Conservation (phyloP, 1,140 invertebrate species). For the Caenorhabditis brenneri region DNA sequence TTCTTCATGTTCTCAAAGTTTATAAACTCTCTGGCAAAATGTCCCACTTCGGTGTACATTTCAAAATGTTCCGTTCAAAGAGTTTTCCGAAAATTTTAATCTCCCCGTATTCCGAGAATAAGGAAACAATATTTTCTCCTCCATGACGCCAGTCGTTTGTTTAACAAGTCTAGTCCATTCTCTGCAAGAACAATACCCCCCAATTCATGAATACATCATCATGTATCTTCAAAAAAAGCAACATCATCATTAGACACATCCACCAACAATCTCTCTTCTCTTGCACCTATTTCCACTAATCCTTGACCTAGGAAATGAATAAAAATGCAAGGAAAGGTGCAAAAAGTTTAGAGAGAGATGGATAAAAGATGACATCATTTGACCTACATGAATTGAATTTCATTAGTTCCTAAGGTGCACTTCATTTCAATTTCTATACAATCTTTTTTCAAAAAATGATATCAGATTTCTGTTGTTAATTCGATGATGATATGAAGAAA, state of each 20-base stretch:
- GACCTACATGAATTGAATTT: conserved; percentile 11
- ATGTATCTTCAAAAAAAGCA: not conserved
- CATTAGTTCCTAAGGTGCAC: not conserved
- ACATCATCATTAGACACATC: not conserved
- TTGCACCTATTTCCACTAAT: not conserved
- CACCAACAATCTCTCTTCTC: no score
- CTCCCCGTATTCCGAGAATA: no score
- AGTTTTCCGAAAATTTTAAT: no score
- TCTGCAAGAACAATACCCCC: no score
- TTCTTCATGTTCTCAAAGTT: no score
- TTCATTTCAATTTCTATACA: not conserved
- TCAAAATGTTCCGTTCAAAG: no score
- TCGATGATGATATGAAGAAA: not conserved
- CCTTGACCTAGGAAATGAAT: not conserved
- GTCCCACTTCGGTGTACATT: no score
- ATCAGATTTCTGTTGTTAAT: not conserved
- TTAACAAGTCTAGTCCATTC: no score
- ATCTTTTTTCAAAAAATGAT: not conserved
- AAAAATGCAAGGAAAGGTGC: not conserved
- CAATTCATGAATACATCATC: not conserved
- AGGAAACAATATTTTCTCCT: no score
- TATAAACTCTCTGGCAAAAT: no score
- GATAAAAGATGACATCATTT: not conserved
- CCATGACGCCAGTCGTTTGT: no score
- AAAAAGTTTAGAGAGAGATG: not conserved